These are phyloP conservation scores for Acanthis flammea DNA, from an alignment of 2,797 vertebrate species.

Conservation along the genomic window DNA sequence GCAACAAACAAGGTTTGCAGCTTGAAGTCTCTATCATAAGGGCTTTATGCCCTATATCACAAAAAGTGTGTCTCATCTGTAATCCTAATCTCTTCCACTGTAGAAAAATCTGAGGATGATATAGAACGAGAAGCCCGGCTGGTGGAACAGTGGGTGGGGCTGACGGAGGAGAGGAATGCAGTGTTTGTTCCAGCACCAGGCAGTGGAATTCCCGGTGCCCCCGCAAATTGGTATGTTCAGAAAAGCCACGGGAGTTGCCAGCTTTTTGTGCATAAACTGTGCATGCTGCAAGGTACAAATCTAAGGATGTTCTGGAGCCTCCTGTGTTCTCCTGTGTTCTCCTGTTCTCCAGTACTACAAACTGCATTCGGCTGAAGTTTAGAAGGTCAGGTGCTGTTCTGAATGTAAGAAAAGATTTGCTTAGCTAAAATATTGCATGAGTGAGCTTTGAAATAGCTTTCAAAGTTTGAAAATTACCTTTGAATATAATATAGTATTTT, in stretches of 20 bases:
- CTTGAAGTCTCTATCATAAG: neutral
- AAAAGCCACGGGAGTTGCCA: neutral
- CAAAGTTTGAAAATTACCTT: neutral
- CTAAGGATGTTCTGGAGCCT: neutral
- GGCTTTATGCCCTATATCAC: neutral
- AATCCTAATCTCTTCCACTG: neutral
- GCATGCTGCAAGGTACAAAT: neutral
- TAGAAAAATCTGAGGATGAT: slow-evolving; percentile 94
- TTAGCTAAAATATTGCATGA: neutral
- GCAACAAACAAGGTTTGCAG: slow-evolving; percentile 88
- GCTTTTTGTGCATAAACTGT: neutral
- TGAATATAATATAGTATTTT: neutral
- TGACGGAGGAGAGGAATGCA: slow-evolving; percentile 94
- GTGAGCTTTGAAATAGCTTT: neutral
- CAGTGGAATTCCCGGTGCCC: slow-evolving; percentile 93
- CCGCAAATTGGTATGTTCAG: slow-evolving; percentile 86
- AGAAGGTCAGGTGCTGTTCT: neutral
- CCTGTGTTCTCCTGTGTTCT: neutral
- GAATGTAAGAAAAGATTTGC: neutral
- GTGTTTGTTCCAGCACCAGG: slow-evolving; percentile 93
- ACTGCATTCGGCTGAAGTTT: neutral
- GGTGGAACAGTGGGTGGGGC: slow-evolving; percentile 96
- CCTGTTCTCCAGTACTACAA: too few species aligned
- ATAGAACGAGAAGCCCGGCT: slow-evolving; percentile 91
- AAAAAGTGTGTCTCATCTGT: neutral